Conservation (phyloP, 2,888 invertebrate genomes). For the Chrysina gloriosa region DNA sequence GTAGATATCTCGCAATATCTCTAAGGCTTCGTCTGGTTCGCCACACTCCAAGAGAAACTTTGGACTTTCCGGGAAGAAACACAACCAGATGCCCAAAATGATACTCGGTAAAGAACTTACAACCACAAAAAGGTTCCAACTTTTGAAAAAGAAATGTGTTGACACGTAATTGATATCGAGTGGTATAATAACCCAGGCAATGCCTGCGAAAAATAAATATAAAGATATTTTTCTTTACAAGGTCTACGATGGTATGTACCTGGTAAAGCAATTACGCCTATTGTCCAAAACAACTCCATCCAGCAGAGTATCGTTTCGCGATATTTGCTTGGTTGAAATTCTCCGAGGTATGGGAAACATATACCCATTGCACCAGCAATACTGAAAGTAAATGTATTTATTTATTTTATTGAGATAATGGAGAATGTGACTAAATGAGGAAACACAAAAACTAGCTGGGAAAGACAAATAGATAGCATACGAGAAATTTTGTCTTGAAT, state of each 20-base stretch:
- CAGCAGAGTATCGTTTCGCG: slow-evolving; percentile 84
- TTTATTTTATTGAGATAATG: background rate
- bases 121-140: slow-evolving; percentile 85
- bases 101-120: slow-evolving; percentile 80
- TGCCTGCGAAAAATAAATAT: slow-evolving; percentile 67
- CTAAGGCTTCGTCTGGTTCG: slow-evolving; percentile 80
- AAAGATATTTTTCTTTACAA: slow-evolving; percentile 4
- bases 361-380: slow-evolving; percentile 87
- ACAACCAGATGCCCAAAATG: slow-evolving; percentile 75
- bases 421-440: background rate
- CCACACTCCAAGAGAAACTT: slow-evolving; percentile 85
- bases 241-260: slow-evolving; percentile 63
- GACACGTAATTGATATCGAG: slow-evolving; percentile 72
- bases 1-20: slow-evolving; percentile 77
- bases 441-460: no score
- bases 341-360: slow-evolving; percentile 84
- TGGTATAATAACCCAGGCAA: slow-evolving; percentile 84
- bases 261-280: slow-evolving; percentile 80
- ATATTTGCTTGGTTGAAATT: slow-evolving; percentile 83
- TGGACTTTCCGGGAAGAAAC: slow-evolving; percentile 84
- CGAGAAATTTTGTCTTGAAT: no score
- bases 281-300: slow-evolving; percentile 89
- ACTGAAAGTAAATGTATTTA: slow-evolving; percentile 62
- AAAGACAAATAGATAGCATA: no score
- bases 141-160: slow-evolving; percentile 75